Evolutionary conservation across 2,797 vertebrate genomes (phyloP), one percentile per base, ranked within the genome.

Genomic region (Bovichtus variegatus): DNA sequence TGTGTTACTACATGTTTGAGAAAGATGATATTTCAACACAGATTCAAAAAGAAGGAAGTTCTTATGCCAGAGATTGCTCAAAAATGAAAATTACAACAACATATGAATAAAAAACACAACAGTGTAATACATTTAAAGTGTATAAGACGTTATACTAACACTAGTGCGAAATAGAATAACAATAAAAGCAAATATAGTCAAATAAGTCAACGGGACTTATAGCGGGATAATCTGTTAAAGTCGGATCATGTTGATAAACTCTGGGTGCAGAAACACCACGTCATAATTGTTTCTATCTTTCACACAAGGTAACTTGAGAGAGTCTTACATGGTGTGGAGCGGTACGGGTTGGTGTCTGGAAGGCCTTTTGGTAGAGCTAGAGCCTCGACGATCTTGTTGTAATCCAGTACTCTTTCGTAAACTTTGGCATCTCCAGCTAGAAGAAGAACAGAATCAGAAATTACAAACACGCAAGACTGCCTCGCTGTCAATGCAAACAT

Each of bases 361-460:
- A 99, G 95, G 0, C 93, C 94, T 93, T 92, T 96, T 41, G 98
- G 98, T 83, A 99, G 96, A 2, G 95, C 92, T 7, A 99, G 94
- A 59, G 97, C 96, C 91, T 99, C 98, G 19, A 99, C 87, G 44
- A 98, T 99, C 88, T 97, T 99, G 86, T 95, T 97, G 81, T 99
- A 99, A 91, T 99, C 98, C 46, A 98, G 90, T 60, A 98, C 96
- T 92, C 98, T 92, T 89, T 99, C 98, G 0, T 95, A 96, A 61
- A 99, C 96, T 94, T 99, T 99, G 63, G 96, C 93, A 58, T 99
- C 97, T 74, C 98, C 98, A 29, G 98, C 98, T 99, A 87, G 59
- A 91, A 69, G n/a, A 79, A 66, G 51, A 79, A 63, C 18, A 70
- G 58, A 74, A 44, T 2, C 3, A 71, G 6, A 59, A 9, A 43